Conservation (phyloP, 2,797 vertebrate species). For the Sebastolobus altivelis region DNA sequence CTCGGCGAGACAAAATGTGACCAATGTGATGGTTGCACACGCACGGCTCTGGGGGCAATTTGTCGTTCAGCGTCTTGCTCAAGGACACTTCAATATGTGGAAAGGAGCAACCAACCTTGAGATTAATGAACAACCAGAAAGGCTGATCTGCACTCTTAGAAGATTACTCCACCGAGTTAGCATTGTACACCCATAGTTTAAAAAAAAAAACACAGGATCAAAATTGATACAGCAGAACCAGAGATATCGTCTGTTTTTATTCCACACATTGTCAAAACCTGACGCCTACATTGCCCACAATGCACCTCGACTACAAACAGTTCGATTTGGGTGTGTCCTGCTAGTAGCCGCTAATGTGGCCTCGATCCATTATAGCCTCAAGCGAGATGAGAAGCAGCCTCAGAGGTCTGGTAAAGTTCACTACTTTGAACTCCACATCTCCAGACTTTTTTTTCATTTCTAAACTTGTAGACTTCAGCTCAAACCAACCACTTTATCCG, state of each 20-base stretch:
- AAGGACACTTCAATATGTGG: not conserved
- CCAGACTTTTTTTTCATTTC: not conserved
- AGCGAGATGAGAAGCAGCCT: not conserved
- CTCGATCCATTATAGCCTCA: not conserved
- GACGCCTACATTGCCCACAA: too few species aligned
- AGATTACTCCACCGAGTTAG: not conserved
- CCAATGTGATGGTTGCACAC: too few species aligned
- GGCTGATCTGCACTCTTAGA: not conserved
- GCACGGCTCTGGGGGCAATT: not conserved
- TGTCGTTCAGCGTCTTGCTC: not conserved
- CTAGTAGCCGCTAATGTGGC: not conserved
- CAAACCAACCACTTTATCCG: not conserved
- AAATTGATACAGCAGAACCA: too few species aligned
- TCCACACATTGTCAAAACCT: too few species aligned
- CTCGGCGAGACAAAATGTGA: too few species aligned
- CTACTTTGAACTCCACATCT: not conserved
- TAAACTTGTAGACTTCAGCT: not conserved
- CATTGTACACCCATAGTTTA: too few species aligned
- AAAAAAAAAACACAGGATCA: accelerated
- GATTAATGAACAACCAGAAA: not conserved
- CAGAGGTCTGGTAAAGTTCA: not conserved
- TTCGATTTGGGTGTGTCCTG: too few species aligned
- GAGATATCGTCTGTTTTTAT: accelerated
- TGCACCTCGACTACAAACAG: too few species aligned
- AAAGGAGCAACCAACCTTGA: not conserved